phyloP scores from a whole-genome alignment of 2,888 invertebrate genomes.

The Rhogogaster chlorosoma region DNA sequence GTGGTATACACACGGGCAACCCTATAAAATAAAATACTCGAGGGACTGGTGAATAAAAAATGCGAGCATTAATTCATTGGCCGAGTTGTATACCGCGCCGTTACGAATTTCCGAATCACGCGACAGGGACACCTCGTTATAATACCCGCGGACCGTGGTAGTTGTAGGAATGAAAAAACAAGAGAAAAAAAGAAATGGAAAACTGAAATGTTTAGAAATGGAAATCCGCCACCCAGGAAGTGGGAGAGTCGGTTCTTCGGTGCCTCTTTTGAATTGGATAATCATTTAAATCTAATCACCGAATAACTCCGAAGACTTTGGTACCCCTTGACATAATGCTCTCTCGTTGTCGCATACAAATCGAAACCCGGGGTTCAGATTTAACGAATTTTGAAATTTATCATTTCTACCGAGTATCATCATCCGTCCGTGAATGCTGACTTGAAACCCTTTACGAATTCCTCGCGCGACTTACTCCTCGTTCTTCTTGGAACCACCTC shows the following conservation, averaged over 20 bases:
- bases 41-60: conserved; percentile 66
- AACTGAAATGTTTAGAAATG: conserved; percentile 54
- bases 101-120: conserved; percentile 56
- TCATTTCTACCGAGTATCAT: not conserved
- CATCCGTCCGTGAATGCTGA: conserved; percentile 51
- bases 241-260: not conserved
- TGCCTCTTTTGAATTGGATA: conserved; percentile 49
- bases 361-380: conserved; percentile 52
- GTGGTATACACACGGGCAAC: conserved; percentile 52
- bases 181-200: not conserved
- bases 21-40: conserved; percentile 63
- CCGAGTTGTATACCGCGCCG: conserved; percentile 28
- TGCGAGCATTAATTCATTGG: conserved; percentile 70
- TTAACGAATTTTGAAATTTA: conserved; percentile 54
- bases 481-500: conserved; percentile 14
- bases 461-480: conserved; percentile 33
- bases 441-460: conserved; percentile 66
- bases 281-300: conserved; percentile 58
- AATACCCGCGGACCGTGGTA: not conserved
- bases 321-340: conserved; percentile 69
- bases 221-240: conserved; percentile 41
- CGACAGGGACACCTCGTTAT: conserved; percentile 53
- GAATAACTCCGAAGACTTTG: conserved; percentile 56
- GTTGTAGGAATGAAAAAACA: not conserved
- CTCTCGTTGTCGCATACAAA: conserved; percentile 64